These are phyloP conservation scores for Heliconius hortense DNA, from an alignment of 2,888 invertebrate species.

Conservation along the genomic window DNA sequence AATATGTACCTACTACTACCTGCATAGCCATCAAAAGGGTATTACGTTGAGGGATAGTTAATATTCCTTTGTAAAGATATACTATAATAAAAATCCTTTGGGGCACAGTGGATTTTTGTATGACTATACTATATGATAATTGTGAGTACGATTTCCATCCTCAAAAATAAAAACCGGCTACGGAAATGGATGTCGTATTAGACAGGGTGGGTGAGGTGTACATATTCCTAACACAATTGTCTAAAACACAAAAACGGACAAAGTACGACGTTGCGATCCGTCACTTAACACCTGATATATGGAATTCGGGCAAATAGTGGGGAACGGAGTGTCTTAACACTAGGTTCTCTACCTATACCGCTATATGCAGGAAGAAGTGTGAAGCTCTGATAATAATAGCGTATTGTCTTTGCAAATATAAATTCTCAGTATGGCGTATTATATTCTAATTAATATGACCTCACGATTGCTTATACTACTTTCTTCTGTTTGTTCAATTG, in stretches of 20 bases:
- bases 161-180: neutral
- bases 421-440: neutral
- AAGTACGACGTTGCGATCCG: no score
- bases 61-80: neutral
- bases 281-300: neutral
- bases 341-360: neutral
- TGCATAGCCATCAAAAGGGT: neutral
- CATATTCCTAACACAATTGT: no score
- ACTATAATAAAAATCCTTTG: neutral
- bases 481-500: neutral
- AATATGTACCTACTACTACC: neutral
- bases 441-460: conserved; percentile 2
- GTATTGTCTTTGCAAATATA: neutral
- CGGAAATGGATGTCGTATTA: neutral
- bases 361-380: neutral
- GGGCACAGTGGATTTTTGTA: neutral
- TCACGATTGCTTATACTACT: neutral
- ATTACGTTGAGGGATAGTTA: neutral
- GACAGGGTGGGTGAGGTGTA: no score
- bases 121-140: neutral
- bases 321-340: neutral
- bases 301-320: neutral
- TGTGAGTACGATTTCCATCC: neutral
- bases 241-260: no score
- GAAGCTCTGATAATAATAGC: neutral